These are phyloP conservation scores for Bujurquina vittata DNA, from an alignment of 2,113 vertebrate genomes.

Conservation along the genomic window DNA sequence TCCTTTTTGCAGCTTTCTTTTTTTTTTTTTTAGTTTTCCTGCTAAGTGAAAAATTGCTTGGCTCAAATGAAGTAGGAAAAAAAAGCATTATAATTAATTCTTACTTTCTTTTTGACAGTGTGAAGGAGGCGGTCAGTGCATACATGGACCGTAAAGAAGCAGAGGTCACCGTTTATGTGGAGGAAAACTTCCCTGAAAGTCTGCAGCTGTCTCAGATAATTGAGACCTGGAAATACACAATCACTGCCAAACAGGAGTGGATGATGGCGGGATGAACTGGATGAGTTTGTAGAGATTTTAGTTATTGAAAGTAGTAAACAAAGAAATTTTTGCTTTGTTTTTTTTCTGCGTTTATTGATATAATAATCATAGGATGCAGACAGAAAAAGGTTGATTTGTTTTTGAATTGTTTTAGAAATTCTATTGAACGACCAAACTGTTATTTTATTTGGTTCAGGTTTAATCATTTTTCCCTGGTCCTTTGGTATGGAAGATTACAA, in stretches of 20 bases:
- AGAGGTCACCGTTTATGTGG: constrained; percentile 54
- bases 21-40: background rate
- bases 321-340: background rate
- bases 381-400: rapidly evolving
- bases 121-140: constrained; percentile 76
- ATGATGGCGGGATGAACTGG: background rate
- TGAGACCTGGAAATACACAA: constrained; percentile 80
- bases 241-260: constrained; percentile 71
- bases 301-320: background rate
- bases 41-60: background rate
- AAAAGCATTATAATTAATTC: background rate
- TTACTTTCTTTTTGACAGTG: constrained; percentile 61
- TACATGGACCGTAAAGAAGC: constrained; percentile 80
- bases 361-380: rapidly evolving
- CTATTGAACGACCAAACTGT: background rate
- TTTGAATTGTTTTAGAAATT: background rate
- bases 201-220: constrained; percentile 77
- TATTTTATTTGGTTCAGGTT: no score
- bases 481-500: no score
- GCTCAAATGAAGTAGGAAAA: rapidly evolving
- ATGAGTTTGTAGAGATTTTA: background rate
- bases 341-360: background rate
- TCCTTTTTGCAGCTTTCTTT: background rate
- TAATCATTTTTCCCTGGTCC: no score
- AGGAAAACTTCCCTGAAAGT: constrained; percentile 75